Evolutionary conservation across 2,888 invertebrate species (phyloP).

Genomic region (Aphodius sticticus): DNA sequence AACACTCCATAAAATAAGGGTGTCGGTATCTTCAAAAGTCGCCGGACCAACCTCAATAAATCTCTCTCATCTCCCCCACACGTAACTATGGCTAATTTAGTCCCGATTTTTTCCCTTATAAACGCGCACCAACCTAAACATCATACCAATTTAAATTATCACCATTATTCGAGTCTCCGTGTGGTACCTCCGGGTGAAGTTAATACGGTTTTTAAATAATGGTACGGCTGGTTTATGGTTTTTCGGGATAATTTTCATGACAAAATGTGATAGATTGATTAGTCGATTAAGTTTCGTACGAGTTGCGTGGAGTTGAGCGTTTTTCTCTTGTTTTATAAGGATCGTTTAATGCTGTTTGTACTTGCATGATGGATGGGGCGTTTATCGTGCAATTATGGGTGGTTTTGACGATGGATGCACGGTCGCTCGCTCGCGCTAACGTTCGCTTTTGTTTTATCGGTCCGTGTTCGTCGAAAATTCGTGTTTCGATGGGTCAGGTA

Average conservation of each 20-base stretch:
- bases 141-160: background rate
- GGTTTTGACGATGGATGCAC: constrained; percentile 35
- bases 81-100: constrained; percentile 52
- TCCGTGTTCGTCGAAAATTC: constrained; percentile 11
- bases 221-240: constrained; percentile 47
- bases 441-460: constrained; percentile 24
- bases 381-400: constrained; percentile 52
- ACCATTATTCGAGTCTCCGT: constrained; percentile 19
- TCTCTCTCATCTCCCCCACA: constrained; percentile 45
- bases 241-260: constrained; percentile 55
- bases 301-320: constrained; percentile 39
- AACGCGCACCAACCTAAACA: constrained; percentile 5
- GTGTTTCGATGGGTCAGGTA: constrained; percentile 17
- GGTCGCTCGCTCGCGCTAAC: constrained; percentile 6
- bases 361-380: constrained; percentile 52
- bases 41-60: constrained; percentile 46
- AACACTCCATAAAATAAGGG: constrained; percentile 44
- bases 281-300: constrained; percentile 50
- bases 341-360: constrained; percentile 49
- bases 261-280: constrained; percentile 57
- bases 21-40: constrained; percentile 49
- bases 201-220: constrained; percentile 43
- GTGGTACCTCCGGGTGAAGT: background rate
- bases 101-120: constrained; percentile 45
- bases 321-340: constrained; percentile 44